phyloP scores from a whole-genome alignment of 2,113 vertebrate genomes.

The Psophia crepitans region DNA sequence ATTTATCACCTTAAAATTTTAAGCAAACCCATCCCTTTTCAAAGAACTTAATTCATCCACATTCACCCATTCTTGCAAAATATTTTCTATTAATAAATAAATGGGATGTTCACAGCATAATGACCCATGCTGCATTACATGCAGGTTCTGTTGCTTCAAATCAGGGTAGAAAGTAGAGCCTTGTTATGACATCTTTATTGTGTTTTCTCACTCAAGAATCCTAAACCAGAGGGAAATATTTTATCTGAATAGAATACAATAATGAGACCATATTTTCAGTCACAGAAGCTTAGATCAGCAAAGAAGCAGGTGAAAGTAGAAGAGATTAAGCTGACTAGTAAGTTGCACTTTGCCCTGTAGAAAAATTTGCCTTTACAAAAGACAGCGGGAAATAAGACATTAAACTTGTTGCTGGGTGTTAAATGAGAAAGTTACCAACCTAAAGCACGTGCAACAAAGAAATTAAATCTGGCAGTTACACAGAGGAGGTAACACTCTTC shows the following conservation, averaged over 20 bases:
- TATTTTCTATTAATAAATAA: slow-evolving; percentile 39
- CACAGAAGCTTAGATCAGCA: background rate
- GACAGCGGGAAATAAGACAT: background rate
- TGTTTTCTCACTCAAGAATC: slow-evolving; percentile 2
- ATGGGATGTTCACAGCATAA: background rate
- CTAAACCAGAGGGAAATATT: background rate
- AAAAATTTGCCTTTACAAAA: background rate
- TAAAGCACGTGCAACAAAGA: background rate
- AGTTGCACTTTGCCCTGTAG: background rate
- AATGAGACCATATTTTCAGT: background rate
- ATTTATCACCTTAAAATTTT: slow-evolving; percentile 33
- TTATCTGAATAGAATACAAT: background rate
- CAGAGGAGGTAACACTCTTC: background rate
- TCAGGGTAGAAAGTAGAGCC: background rate
- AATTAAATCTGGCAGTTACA: background rate
- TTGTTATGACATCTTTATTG: background rate
- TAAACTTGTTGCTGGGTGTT: background rate
- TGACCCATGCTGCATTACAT: background rate
- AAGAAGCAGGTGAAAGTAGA: background rate
- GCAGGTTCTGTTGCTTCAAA: background rate
- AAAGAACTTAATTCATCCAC: background rate
- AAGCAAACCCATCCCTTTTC: background rate
- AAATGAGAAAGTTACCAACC: background rate
- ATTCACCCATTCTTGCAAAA: background rate
- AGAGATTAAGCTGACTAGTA: background rate